Base-by-base conservation (phyloP, 2,888 invertebrate genomes). In the Agriotes lineatus region DNA sequence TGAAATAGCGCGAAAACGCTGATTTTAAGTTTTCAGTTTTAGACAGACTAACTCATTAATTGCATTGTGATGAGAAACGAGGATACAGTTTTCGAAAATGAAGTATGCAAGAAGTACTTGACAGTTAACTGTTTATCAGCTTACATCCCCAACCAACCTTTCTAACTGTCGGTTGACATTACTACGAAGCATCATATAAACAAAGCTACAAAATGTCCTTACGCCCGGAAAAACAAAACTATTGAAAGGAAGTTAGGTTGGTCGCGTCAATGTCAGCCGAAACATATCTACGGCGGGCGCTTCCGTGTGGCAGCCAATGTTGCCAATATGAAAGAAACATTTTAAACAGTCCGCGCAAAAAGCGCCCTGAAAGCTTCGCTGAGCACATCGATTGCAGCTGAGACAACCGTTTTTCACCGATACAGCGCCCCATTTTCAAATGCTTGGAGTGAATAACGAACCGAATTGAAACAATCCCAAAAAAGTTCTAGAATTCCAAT, bases 401-500 rank as follows among this genome's bases (percentile, higher is more conserved):
- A 52, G 18, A 52, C 52, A 48, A 3, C 16, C 42, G 42, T 6
- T 39, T 39, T 39, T 39, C 12, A 39, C 35, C 2, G 37, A 42
- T 42, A 42, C 9, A 14, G 16, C 42, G 16, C 16, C 18, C 37
- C 20, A 22, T 20, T 48, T 48, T 22, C 16, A 30, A 33, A 50
- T 33, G 14, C 50, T 50, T 22, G 25, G 25, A 16, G 18, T 3
- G 18, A 33, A 16, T 16, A 33, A 30, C 30, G 18, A 48, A 16
- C 52, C 33, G 18, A 33, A 30, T 33, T 33, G 33, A 52, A 52
- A 52, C 52, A 52, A 52, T 52, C 35, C 25, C 22, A 48, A 48
- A 48, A 48, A 48, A 48, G 48, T 42, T 12, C 48, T 48, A 48
- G 48, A 48, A 48, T 48, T 48, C 14, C 48, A 48, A 48, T 48